Conservation (phyloP, 2,797 vertebrate species). For the Phrynocephalus guinanensis region DNA sequence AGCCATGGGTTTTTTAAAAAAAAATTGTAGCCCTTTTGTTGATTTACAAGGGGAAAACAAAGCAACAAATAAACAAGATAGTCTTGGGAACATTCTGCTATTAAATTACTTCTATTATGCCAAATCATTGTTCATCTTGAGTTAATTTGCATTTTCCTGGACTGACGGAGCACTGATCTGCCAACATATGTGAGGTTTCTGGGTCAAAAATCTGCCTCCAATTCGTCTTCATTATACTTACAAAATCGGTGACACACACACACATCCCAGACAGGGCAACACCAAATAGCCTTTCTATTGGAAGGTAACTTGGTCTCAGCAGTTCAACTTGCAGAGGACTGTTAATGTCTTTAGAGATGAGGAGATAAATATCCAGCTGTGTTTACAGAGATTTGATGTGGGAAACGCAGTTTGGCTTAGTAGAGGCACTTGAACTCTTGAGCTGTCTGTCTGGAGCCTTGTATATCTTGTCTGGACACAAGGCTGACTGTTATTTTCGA, state of each 20-base stretch:
- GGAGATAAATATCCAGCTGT: slow-evolving; percentile 40
- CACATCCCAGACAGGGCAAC: background rate
- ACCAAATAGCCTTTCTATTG: slow-evolving; percentile 2
- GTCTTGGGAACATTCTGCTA: slow-evolving; percentile 6
- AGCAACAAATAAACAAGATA: background rate
- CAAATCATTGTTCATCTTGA: background rate
- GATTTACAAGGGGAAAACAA: background rate
- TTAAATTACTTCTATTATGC: background rate
- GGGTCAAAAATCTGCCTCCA: background rate
- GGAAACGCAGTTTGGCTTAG: slow-evolving; percentile 50
- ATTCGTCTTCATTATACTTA: slow-evolving; percentile 28
- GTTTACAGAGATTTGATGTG: slow-evolving; percentile 49
- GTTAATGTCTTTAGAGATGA: background rate
- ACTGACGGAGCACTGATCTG: background rate
- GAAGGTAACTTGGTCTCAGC: slow-evolving; percentile 3
- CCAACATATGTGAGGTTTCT: slow-evolving; percentile 9
- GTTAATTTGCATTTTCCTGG: slow-evolving; percentile 13
- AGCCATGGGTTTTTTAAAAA: background rate
- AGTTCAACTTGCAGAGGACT: slow-evolving; percentile 4
- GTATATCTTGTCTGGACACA: slow-evolving; percentile 31
- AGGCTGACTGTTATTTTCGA: slow-evolving; percentile 36
- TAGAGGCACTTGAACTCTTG: slow-evolving; percentile 37
- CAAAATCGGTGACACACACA: slow-evolving; percentile 13
- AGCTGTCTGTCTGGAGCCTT: slow-evolving; percentile 40
- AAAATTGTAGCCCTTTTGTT: background rate